phyloP scores from a whole-genome alignment of 2,797 vertebrate genomes.

The Sebastes goodei region DNA sequence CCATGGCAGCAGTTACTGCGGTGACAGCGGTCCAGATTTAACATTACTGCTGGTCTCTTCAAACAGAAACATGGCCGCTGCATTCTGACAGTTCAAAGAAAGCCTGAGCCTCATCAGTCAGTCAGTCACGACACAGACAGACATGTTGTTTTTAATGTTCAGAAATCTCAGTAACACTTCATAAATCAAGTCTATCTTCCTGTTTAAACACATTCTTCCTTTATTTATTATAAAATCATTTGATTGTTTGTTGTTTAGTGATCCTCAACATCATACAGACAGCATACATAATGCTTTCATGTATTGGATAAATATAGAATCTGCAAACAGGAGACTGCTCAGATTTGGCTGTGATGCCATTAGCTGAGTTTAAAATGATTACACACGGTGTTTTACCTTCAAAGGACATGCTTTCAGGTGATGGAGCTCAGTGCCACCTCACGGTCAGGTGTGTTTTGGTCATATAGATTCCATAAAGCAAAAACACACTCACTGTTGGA shows the following conservation, averaged over 20 bases:
- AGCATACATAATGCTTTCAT: background rate
- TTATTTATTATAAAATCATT: background rate
- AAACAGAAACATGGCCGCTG: slow-evolving; percentile 14
- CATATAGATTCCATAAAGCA: background rate
- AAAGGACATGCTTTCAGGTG: background rate
- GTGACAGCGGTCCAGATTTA: slow-evolving; percentile 38
- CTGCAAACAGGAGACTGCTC: background rate
- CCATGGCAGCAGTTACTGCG: slow-evolving; percentile 58
- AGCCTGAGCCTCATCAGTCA: background rate
- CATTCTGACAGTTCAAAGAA: slow-evolving; percentile 26
- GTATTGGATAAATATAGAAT: background rate
- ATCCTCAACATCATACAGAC: background rate
- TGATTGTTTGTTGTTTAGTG: background rate
- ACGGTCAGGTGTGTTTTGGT: background rate
- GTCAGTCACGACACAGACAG: background rate
- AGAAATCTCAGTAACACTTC: background rate
- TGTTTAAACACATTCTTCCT: background rate
- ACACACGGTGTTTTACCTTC: background rate
- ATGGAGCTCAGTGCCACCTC: background rate
- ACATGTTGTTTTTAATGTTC: background rate
- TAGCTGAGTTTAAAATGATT: background rate
- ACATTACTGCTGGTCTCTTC: slow-evolving; percentile 17
- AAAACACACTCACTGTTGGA: background rate
- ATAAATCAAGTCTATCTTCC: background rate
- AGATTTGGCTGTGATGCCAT: background rate